A percentile compares a stretch with the other conserved stretches of the same genome.
Conservation (phyloP, 1,140 invertebrate genomes). For the Eubasilissa regina region DNA sequence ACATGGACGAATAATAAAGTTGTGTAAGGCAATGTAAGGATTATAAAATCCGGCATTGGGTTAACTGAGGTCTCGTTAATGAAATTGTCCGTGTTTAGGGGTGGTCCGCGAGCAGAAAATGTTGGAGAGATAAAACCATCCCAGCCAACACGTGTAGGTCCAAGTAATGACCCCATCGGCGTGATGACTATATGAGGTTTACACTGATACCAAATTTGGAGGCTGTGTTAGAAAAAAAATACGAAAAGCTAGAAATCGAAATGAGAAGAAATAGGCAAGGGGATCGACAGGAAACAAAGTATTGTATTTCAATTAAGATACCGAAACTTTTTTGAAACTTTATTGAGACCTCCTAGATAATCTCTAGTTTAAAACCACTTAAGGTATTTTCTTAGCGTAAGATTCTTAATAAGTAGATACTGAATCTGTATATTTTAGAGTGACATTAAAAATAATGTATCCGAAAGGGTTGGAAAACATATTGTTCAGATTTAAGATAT, state of each 20-base stretch:
- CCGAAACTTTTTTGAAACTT: constrained; percentile 22
- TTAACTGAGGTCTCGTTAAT: constrained; percentile 26
- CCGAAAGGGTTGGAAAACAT: too few species aligned
- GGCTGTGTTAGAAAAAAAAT: constrained; percentile 4
- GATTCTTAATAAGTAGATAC: neutral
- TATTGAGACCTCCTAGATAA: constrained; percentile 33
- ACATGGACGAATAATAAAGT: too few species aligned
- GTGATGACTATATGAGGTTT: neutral
- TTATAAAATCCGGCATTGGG: neutral
- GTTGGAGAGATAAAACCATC: constrained; percentile 11
- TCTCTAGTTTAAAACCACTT: neutral
- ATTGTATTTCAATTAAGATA: constrained; percentile 44
- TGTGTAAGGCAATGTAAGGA: too few species aligned
- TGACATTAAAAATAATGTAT: too few species aligned
- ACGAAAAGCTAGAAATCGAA: constrained; percentile 10
- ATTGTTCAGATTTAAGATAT: too few species aligned
- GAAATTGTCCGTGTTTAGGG: constrained; percentile 34
- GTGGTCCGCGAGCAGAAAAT: constrained; percentile 32
- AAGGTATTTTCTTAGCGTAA: neutral
- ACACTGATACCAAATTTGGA: neutral
- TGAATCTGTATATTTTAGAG: too few species aligned
- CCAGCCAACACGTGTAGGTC: constrained; percentile 32
- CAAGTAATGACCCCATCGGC: constrained; percentile 36
- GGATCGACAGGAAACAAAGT: constrained; percentile 37
- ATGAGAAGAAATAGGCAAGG: neutral